Conservation (phyloP, 2,888 invertebrate species). For the Cheilosia variabilis region DNA sequence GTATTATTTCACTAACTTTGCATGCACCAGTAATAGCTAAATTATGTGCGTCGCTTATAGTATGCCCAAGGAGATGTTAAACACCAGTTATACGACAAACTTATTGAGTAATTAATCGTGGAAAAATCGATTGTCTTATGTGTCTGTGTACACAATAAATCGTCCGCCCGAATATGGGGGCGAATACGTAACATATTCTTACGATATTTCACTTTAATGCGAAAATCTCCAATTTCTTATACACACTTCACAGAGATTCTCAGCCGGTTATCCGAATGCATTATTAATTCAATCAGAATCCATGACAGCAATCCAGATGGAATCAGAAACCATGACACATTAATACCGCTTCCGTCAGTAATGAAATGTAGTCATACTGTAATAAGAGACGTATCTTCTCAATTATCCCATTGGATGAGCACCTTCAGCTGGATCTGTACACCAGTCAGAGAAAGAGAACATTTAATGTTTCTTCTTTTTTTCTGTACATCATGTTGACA, state of each 20-base stretch:
- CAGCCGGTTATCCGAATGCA: slow-evolving; percentile 18
- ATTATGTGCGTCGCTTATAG: too few relatives aligned
- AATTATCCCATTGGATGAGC: slow-evolving; percentile 3
- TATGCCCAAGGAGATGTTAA: too few relatives aligned
- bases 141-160: too few relatives aligned
- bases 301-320: neutral
- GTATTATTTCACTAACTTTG: neutral
- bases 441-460: neutral
- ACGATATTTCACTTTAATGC: slow-evolving; percentile 22
- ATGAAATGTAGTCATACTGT: neutral
- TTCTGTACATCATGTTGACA: neutral
- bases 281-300: slow-evolving; percentile 30
- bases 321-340: slow-evolving; percentile 1
- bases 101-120: too few relatives aligned
- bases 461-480: neutral
- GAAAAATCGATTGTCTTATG: too few relatives aligned
- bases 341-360: neutral
- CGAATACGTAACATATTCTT: slow-evolving; percentile 31
- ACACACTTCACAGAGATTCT: neutral
- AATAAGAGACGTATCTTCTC: neutral
- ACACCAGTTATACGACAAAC: too few relatives aligned
- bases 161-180: neutral
- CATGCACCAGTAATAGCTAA: neutral
- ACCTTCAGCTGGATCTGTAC: neutral
- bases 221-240: slow-evolving; percentile 11